Base-by-base conservation (phyloP, 2,113 vertebrate species). In the Rhinoderma darwinii region DNA sequence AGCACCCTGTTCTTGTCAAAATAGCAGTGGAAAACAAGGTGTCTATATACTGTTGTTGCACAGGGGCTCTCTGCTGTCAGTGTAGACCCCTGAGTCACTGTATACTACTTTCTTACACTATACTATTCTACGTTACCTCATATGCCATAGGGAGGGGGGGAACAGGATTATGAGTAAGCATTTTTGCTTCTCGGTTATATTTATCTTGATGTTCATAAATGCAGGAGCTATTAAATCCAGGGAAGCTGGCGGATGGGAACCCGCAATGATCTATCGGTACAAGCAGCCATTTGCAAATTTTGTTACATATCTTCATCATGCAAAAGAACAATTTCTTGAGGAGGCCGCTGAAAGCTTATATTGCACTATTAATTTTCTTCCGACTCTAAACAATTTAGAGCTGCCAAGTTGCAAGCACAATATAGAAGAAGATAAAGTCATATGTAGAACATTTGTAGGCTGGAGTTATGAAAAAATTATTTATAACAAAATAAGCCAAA, bases 321-420 rank as follows among this genome's bases (percentile, higher is more conserved):
- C 54, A 63, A 74, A 82, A 82, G 51, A 82, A 75, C 77, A 74
- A 74, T 87, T 75, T 75, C 66, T 47, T 17, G 39, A 63, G 76
- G 8, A 87, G 51, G 51, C 86, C 41, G 51, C 79, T 82, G 86
- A 82, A 87, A 47, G 79, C 39, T 82, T 82, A 82, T 87, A 87
- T 87, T 74, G 27, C 50, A 32, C 86, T 87, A 87, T 87, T 87
- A 47, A 82, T 87, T 87, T 86, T 82, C 15, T 43, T 82, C 37
- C 37, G 78, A 63, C 86, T 74, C 68, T 87, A 87, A 87, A 87
- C 79, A 87, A 87, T 87, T 87, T 82, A 87, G 77, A 75, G 66
- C 50, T 74, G 78, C 68, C 85, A 87, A 87, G 22, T 43, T 50
- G 37, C 80, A 82, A 82, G 66, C 35, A 82, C 56, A 54, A 82